Conservation (phyloP, 1,140 invertebrate species). For the Dendrolimus punctatus region DNA sequence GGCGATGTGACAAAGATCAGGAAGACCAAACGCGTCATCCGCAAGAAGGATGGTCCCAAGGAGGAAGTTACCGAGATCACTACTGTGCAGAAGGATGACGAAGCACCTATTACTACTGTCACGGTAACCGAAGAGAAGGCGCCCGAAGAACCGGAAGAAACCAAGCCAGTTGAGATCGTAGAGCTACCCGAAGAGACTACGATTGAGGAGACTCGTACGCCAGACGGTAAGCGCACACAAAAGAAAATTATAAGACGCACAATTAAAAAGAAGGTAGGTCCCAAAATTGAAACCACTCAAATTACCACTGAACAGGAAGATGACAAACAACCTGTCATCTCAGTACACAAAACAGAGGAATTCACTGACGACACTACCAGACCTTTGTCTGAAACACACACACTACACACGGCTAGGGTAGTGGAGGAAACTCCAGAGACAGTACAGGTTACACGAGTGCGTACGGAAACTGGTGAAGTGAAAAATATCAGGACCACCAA, state of each 20-base stretch:
- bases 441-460: conserved; percentile 12
- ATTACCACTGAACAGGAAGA: conserved; percentile 16
- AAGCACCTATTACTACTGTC: conserved; percentile 8
- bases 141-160: conserved; percentile 1
- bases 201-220: conserved; percentile 12
- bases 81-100: conserved; percentile 7
- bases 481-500: conserved; percentile 30
- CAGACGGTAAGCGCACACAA: conserved; percentile 24
- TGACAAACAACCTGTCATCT: conserved; percentile 20
- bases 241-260: conserved; percentile 31
- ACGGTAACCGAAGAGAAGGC: not conserved
- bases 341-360: conserved; percentile 15
- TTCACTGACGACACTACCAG: conserved; percentile 6
- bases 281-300: conserved; percentile 28
- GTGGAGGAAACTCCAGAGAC: conserved; percentile 54
- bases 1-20: not conserved
- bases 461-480: conserved; percentile 13
- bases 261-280: conserved; percentile 29
- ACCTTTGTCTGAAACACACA: not conserved
- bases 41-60: not conserved
- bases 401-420: not conserved
- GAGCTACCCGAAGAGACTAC: conserved; percentile 19
- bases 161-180: conserved; percentile 2
- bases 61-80: conserved; percentile 8
- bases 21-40: not conserved